Conservation (phyloP, 1,140 invertebrate genomes). For the Heterodera schachtii region DNA sequence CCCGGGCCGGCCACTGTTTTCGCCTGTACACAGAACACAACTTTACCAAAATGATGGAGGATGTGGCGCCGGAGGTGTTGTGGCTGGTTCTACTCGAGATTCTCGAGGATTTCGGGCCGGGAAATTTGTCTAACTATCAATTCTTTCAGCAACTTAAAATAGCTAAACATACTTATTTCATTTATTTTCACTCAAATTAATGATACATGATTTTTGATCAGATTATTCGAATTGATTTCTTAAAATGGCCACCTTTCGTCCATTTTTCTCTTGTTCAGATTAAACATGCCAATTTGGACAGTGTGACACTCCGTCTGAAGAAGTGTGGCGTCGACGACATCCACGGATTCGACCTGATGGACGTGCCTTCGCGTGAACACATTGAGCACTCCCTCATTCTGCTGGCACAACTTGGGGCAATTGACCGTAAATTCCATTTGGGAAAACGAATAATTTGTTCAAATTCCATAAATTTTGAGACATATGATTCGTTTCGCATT, state of each 20-base stretch:
- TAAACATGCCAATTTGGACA: slow-evolving; percentile 6
- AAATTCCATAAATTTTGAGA: background rate
- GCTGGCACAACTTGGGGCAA: slow-evolving; percentile 52
- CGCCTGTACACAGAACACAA: slow-evolving; percentile 77
- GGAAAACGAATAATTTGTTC: slow-evolving; percentile 80
- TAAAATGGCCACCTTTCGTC: background rate
- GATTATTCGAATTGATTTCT: no score
- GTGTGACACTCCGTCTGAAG: slow-evolving; percentile 73
- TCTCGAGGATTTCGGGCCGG: slow-evolving; percentile 63
- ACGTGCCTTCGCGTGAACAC: slow-evolving; percentile 98
- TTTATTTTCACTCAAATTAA: no score
- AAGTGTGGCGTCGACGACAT: slow-evolving; percentile 98
- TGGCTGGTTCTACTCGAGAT: no score
- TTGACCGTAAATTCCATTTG: slow-evolving; percentile 72
- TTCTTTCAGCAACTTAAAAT: no score
- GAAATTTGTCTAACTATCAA: no score
- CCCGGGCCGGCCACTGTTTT: slow-evolving; percentile 95
- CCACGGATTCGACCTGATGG: slow-evolving; percentile 68
- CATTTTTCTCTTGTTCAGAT: slow-evolving; percentile 76
- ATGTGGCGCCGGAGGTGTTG: background rate
- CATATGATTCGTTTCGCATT: slow-evolving; percentile 80
- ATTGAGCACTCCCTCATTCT: slow-evolving; percentile 66
- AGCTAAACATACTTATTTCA: no score
- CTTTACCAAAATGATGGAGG: background rate
- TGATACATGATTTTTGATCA: no score